These are phyloP conservation scores for Drosophila miranda DNA, from an alignment of 1,140 invertebrate species.

Conservation along the genomic window DNA sequence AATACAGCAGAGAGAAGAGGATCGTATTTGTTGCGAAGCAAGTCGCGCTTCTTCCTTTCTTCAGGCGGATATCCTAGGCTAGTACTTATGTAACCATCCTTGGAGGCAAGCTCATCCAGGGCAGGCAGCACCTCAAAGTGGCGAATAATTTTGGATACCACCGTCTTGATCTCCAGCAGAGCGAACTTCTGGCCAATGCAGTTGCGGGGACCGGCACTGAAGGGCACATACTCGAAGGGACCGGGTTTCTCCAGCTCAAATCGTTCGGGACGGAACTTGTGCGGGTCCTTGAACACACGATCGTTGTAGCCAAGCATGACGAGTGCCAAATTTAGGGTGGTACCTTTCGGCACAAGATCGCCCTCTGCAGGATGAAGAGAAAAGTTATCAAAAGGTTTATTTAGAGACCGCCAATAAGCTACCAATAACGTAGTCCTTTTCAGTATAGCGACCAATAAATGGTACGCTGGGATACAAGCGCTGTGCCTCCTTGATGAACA, in stretches of 20 bases:
- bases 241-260: constrained; percentile 83
- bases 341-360: constrained; percentile 42
- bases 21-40: constrained; percentile 68
- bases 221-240: constrained; percentile 85
- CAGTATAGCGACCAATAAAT: constrained; percentile 83
- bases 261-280: constrained; percentile 89
- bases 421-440: constrained; percentile 53
- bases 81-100: constrained; percentile 65
- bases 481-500: constrained; percentile 86
- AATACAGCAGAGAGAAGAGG: constrained; percentile 67
- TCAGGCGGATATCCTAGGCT: constrained; percentile 44
- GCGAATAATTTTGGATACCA: constrained; percentile 82
- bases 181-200: constrained; percentile 83
- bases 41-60: constrained; percentile 27
- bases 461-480: constrained; percentile 88
- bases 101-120: constrained; percentile 63
- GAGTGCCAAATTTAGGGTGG: constrained; percentile 44
- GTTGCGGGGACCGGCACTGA: constrained; percentile 82
- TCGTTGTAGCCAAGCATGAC: constrained; percentile 54
- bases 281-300: constrained; percentile 87
- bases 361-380: constrained; percentile 27
- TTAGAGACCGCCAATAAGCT: not conserved
- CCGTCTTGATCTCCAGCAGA: constrained; percentile 82
- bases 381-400: not conserved
- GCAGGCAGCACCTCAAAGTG: constrained; percentile 74